Conservation (phyloP, 2,113 vertebrate species). For the Tupaia chinensis region DNA sequence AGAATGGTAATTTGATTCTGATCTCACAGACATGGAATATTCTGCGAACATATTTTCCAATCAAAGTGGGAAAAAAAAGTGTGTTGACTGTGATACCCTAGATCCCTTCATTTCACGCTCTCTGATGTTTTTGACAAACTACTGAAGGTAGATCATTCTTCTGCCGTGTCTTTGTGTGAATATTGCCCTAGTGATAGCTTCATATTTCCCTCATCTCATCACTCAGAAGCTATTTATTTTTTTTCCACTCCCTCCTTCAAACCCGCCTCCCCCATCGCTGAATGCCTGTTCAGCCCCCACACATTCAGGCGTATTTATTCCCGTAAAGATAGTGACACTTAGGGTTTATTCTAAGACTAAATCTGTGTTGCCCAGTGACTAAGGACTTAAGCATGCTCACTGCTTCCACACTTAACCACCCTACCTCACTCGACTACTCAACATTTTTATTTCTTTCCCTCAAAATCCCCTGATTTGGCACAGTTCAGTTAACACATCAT, state of each 20-base stretch:
- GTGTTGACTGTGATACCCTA: not conserved
- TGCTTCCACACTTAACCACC: conserved; percentile 44
- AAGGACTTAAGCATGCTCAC: conserved; percentile 71
- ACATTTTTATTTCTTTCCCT: conserved; percentile 68
- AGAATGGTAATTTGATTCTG: conserved; percentile 25
- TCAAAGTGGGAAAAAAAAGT: not conserved
- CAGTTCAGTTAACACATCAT: conserved; percentile 71
- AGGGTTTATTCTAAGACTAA: conserved; percentile 74
- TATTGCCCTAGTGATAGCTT: conserved; percentile 37
- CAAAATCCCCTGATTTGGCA: conserved; percentile 74
- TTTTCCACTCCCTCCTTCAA: conserved; percentile 60
- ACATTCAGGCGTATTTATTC: conserved; percentile 72
- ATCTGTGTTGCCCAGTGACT: conserved; percentile 51
- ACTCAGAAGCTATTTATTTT: conserved; percentile 71
- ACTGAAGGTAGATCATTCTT: conserved; percentile 33
- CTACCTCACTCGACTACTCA: conserved; percentile 75
- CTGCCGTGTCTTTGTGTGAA: conserved; percentile 45
- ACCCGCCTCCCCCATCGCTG: conserved; percentile 9
- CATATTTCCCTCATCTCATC: conserved; percentile 68
- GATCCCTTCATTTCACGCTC: conserved; percentile 46
- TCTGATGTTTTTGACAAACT: conserved; percentile 60
- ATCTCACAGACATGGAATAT: conserved; percentile 66
- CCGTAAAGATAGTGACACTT: conserved; percentile 75
- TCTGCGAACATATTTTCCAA: not conserved
- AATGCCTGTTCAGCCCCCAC: not conserved